A percentile compares a stretch with the other conserved stretches of the same genome.
phyloP scores from a whole-genome alignment of 2,113 vertebrate species.

The Malurus melanocephalus region DNA sequence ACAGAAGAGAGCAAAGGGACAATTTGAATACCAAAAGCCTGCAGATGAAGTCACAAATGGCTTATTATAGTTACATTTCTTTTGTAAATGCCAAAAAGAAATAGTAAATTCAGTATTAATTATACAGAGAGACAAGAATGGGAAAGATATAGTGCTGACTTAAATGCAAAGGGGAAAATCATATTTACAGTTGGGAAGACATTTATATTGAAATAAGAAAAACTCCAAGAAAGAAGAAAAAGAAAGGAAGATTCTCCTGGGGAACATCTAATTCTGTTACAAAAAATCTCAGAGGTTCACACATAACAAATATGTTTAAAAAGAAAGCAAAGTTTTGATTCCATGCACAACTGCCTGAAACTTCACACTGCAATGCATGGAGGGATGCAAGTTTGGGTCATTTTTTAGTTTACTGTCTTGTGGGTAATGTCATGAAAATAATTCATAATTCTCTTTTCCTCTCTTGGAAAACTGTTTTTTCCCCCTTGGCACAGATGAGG shows the following conservation, averaged over 20 bases:
- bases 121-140: not conserved
- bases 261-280: not conserved
- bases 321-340: not conserved
- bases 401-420: not conserved
- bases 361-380: not conserved
- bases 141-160: not conserved
- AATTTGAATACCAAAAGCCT: constrained; percentile 21
- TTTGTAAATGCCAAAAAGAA: constrained; percentile 7
- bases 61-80: constrained; percentile 9
- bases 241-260: not conserved
- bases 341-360: not conserved
- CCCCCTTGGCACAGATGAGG: not conserved
- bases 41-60: constrained; percentile 1
- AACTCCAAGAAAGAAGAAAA: not conserved
- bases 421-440: not conserved
- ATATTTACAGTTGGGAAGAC: not conserved
- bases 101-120: not conserved
- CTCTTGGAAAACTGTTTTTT: not conserved
- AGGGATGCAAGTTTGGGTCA: not conserved
- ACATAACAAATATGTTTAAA: not conserved
- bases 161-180: not conserved
- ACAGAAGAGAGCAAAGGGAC: not conserved
- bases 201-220: not conserved
- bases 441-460: not conserved
- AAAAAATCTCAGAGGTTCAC: not conserved